Evolutionary conservation across 2,113 vertebrate genomes (phyloP).

Genomic region (Embiotoca jacksoni): DNA sequence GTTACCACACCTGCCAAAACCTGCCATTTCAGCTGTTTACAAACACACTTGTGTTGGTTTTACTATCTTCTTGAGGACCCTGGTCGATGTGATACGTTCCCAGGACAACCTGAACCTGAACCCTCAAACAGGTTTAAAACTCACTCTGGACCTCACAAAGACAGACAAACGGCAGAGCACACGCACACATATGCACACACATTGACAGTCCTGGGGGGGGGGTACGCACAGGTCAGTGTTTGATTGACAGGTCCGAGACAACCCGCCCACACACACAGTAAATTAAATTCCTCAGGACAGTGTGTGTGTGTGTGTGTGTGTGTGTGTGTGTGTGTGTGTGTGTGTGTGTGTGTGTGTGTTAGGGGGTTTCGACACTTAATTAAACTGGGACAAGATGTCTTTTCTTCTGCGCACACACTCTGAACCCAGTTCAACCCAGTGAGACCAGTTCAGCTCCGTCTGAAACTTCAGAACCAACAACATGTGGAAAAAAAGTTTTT

Average conservation of each 20-base stretch:
- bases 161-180: too few relatives aligned
- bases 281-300: conserved; percentile 42
- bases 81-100: too few relatives aligned
- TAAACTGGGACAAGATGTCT: conserved; percentile 48
- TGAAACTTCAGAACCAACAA: neutral
- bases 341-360: conserved; percentile 6
- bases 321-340: conserved; percentile 5
- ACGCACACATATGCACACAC: neutral
- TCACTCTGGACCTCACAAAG: too few relatives aligned
- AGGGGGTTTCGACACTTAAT: conserved; percentile 32
- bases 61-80: too few relatives aligned
- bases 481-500: too few relatives aligned
- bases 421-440: conserved; percentile 5
- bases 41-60: too few relatives aligned
- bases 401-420: conserved; percentile 25
- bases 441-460: neutral
- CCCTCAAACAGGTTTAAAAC: too few relatives aligned
- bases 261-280: conserved; percentile 15
- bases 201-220: neutral
- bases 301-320: conserved; percentile 10
- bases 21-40: too few relatives aligned
- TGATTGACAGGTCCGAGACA: conserved; percentile 32
- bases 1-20: too few relatives aligned
- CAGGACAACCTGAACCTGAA: too few relatives aligned
- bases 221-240: conserved; percentile 14